Conservation (phyloP, 2,797 vertebrate species). For the Glossophaga mutica region DNA sequence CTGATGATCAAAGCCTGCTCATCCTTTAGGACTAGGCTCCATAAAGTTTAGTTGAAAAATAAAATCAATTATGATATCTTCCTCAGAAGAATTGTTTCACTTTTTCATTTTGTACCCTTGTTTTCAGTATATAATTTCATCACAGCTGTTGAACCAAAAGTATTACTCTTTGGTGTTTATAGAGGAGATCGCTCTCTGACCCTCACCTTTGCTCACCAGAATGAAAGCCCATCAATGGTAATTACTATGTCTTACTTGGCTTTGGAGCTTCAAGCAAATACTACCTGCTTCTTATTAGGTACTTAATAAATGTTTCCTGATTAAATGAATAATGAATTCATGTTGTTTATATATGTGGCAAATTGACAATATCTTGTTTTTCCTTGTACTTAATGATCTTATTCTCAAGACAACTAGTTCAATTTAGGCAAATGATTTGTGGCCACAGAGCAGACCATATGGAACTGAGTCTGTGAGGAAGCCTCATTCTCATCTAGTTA, state of each 20-base stretch:
- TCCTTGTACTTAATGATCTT: not conserved
- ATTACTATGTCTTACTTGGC: not conserved
- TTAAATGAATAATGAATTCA: slow-evolving; percentile 23
- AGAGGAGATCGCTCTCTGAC: not conserved
- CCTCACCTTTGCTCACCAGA: not conserved
- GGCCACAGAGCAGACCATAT: not conserved
- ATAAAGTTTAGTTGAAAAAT: not conserved
- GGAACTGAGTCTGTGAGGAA: not conserved
- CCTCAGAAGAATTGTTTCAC: not conserved
- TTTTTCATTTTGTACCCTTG: not conserved
- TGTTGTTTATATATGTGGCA: not conserved
- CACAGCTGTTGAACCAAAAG: not conserved
- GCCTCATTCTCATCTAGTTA: not conserved
- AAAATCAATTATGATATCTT: not conserved
- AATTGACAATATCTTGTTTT: not conserved
- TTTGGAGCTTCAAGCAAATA: not conserved
- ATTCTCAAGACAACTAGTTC: not conserved
- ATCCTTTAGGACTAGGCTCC: not conserved
- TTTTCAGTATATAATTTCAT: not conserved
- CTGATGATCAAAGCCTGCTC: not conserved
- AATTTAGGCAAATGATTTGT: not conserved
- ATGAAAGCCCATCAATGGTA: not conserved
- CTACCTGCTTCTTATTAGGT: not conserved
- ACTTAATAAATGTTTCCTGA: not conserved
- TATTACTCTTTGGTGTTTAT: not conserved